A percentile compares a stretch with the other conserved stretches of the same genome.
Conservation (phyloP, 2,797 vertebrate genomes). For the Tenualosa ilisha region DNA sequence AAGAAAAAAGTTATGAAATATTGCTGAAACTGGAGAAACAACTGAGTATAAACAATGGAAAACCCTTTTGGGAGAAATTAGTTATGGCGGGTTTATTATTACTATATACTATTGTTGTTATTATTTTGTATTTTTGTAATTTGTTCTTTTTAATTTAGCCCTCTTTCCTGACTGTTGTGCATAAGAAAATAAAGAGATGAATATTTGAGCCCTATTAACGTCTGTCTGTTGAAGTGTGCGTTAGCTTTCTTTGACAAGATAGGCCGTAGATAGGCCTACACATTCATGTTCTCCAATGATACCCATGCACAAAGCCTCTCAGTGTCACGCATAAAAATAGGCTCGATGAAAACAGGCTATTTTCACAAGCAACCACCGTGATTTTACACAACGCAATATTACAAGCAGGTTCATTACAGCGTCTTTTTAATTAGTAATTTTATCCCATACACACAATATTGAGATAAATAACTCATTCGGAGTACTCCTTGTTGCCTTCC, state of each 20-base stretch:
- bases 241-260: background rate
- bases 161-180: background rate
- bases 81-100: background rate
- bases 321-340: too few relatives aligned
- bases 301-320: background rate
- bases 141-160: background rate
- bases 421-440: too few relatives aligned
- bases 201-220: background rate
- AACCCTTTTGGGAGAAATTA: background rate
- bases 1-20: background rate
- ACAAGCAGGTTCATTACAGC: background rate
- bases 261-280: too few relatives aligned
- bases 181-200: slow-evolving; percentile 5
- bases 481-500: background rate
- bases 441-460: background rate
- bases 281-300: background rate
- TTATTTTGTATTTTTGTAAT: too few relatives aligned
- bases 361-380: background rate
- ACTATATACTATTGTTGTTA: background rate
- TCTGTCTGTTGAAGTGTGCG: background rate
- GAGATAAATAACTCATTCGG: background rate
- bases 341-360: too few relatives aligned
- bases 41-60: background rate
- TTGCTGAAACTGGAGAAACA: background rate
- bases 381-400: background rate